Conservation (phyloP, 64 coral and sea anemone species). For the Exaiptasia diaphana region DNA sequence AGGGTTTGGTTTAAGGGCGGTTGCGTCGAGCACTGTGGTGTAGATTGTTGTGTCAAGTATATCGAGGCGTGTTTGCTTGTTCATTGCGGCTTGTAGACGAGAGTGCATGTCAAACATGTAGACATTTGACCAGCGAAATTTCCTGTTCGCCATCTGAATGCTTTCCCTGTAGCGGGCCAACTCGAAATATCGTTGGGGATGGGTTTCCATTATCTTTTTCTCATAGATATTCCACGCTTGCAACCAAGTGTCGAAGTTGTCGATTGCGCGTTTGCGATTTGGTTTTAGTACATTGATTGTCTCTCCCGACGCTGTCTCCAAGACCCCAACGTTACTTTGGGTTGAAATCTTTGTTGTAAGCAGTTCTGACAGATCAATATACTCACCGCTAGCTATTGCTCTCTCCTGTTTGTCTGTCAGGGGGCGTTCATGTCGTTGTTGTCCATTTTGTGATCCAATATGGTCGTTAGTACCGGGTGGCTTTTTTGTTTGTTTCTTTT, state of each 20-base stretch:
- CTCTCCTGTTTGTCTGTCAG: neutral
- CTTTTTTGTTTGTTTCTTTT: neutral
- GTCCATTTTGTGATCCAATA: neutral
- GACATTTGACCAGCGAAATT: slow-evolving; percentile 6
- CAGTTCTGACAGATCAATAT: slow-evolving; percentile 9
- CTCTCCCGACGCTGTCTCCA: neutral
- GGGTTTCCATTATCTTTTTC: neutral
- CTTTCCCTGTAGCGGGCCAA: neutral
- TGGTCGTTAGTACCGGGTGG: neutral
- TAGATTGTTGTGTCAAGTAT: slow-evolving; percentile 13
- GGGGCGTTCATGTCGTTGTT: neutral
- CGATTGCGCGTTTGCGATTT: neutral
- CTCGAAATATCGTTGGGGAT: slow-evolving; percentile 6
- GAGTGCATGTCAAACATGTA: slow-evolving; percentile 29
- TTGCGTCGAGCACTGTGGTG: slow-evolving; percentile 11
- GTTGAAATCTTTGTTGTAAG: neutral
- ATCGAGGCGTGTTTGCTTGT: neutral
- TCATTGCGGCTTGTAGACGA: neutral
- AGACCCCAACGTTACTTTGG: neutral
- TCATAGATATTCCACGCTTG: slow-evolving; percentile 31
- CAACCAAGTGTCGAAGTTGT: slow-evolving; percentile 7
- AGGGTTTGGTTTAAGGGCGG: neutral
- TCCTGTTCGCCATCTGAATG: slow-evolving; percentile 9
- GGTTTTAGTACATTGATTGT: slow-evolving; percentile 14
- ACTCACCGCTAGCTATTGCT: slow-evolving; percentile 17